Percentiles rank a stretch among this genome's conserved stretches.
Evolutionary conservation across 2,113 vertebrate species (phyloP).

Genomic region (Cryptomyrus ogoouensis): DNA sequence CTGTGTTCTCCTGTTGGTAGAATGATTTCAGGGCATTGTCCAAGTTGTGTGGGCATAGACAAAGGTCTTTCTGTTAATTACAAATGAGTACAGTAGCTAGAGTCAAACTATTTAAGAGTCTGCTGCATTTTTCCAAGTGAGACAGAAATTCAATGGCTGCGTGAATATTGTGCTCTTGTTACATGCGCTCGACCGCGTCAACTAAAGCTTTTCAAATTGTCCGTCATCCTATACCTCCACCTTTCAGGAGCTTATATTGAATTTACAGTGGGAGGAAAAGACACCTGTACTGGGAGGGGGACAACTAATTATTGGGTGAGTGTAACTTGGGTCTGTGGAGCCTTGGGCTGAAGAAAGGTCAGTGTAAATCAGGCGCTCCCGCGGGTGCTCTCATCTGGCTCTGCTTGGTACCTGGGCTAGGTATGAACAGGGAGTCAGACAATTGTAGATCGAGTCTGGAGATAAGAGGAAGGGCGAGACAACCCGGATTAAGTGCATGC

Average conservation of each 20-base stretch:
- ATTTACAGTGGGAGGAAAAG: slow-evolving; percentile 27
- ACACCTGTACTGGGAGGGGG: slow-evolving; percentile 47
- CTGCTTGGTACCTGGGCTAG: not conserved
- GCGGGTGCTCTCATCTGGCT: not conserved
- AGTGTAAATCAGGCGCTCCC: not conserved
- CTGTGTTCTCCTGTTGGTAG: slow-evolving; percentile 2
- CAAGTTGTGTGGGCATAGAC: slow-evolving; percentile 7
- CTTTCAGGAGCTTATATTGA: slow-evolving; percentile 30
- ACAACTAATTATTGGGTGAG: slow-evolving; percentile 16
- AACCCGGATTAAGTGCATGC: slow-evolving; percentile 27
- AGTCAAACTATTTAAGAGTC: slow-evolving; percentile 30
- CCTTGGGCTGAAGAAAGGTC: not conserved
- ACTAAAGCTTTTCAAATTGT: slow-evolving; percentile 26
- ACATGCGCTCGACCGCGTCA: slow-evolving; percentile 24
- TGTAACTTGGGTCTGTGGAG: not conserved
- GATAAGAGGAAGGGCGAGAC: not conserved
- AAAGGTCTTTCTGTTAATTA: slow-evolving; percentile 24
- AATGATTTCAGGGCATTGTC: slow-evolving; percentile 3
- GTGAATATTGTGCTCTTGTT: slow-evolving; percentile 26
- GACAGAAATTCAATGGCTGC: slow-evolving; percentile 9
- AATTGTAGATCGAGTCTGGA: not conserved
- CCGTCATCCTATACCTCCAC: slow-evolving; percentile 41
- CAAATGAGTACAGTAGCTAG: not conserved
- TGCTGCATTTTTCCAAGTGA: slow-evolving; percentile 19
- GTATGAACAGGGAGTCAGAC: not conserved